Percentiles rank a stretch among this genome's conserved stretches.
Evolutionary conservation across 2,797 vertebrate species (phyloP).

Genomic region (Sebastolobus altivelis): DNA sequence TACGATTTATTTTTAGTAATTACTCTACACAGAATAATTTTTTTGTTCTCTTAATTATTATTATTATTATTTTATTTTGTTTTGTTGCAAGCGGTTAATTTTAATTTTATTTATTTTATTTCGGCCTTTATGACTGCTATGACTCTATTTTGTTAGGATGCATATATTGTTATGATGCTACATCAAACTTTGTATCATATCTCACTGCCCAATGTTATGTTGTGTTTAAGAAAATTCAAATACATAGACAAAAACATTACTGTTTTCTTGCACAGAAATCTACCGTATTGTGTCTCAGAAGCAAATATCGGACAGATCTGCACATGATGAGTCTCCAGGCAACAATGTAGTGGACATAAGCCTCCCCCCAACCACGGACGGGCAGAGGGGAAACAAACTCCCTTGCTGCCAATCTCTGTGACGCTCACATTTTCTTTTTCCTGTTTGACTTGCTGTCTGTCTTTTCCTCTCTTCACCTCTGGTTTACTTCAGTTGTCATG

Average conservation of each 20-base stretch:
- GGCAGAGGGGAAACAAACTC: constrained; percentile 94
- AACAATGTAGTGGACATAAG: constrained; percentile 98
- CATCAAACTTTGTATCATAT: not conserved
- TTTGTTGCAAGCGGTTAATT: not conserved
- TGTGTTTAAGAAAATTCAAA: not conserved
- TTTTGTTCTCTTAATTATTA: too few relatives aligned
- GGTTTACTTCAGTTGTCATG: constrained; percentile 71
- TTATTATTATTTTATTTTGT: not conserved
- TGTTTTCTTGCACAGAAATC: constrained; percentile 91
- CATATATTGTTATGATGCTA: not conserved
- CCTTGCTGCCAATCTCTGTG: constrained; percentile 98
- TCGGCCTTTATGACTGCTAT: not conserved
- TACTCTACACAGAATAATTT: too few relatives aligned
- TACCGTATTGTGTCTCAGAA: constrained; percentile 98
- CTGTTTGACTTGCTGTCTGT: constrained; percentile 40
- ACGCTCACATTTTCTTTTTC: constrained; percentile 29
- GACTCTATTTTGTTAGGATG: not conserved
- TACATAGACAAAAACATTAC: constrained; percentile 31
- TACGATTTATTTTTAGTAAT: too few relatives aligned
- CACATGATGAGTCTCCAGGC: constrained; percentile 94
- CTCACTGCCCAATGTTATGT: not conserved
- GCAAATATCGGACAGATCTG: constrained; percentile 94
- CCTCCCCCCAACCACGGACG: constrained; percentile 94
- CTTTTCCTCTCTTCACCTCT: constrained; percentile 59
- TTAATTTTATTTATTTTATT: not conserved